phyloP scores from a whole-genome alignment of 2,797 vertebrate genomes.

The Muscicapa comitata region DNA sequence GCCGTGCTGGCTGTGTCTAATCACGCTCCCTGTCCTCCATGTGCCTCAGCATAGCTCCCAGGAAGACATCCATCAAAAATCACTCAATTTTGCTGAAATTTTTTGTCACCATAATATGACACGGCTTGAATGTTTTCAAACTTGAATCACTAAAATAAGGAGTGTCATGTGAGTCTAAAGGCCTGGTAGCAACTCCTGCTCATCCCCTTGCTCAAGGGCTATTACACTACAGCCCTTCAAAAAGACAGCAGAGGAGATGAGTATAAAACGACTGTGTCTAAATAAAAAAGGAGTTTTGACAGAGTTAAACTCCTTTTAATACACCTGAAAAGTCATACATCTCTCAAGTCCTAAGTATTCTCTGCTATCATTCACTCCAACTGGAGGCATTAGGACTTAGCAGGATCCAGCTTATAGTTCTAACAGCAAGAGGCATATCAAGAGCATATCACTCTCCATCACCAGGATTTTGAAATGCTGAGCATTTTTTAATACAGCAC shows the following conservation, averaged over 20 bases:
- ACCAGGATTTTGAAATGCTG: constrained; percentile 51
- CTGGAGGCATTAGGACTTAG: constrained; percentile 35
- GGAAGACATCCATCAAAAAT: not conserved
- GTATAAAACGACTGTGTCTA: not conserved
- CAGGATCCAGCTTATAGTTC: constrained; percentile 38
- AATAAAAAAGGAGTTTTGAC: not conserved
- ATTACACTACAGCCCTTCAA: not conserved
- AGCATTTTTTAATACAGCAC: constrained; percentile 65
- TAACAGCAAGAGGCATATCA: constrained; percentile 49
- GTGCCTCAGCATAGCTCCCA: not conserved
- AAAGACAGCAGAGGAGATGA: not conserved
- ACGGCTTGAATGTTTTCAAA: not conserved
- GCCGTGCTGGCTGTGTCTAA: not conserved
- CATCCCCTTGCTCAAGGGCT: not conserved
- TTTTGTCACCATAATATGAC: not conserved
- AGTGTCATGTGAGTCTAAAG: not conserved
- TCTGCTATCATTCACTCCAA: constrained; percentile 36
- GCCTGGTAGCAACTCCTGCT: not conserved
- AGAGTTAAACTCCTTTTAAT: constrained; percentile 6
- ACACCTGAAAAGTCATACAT: constrained; percentile 10
- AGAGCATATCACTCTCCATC: constrained; percentile 51
- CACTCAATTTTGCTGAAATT: not conserved
- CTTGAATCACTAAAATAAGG: not conserved
- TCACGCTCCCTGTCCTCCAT: not conserved
- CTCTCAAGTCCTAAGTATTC: not conserved